Conservation (phyloP, 1,140 invertebrate species). For the Helicoverpa zea region DNA sequence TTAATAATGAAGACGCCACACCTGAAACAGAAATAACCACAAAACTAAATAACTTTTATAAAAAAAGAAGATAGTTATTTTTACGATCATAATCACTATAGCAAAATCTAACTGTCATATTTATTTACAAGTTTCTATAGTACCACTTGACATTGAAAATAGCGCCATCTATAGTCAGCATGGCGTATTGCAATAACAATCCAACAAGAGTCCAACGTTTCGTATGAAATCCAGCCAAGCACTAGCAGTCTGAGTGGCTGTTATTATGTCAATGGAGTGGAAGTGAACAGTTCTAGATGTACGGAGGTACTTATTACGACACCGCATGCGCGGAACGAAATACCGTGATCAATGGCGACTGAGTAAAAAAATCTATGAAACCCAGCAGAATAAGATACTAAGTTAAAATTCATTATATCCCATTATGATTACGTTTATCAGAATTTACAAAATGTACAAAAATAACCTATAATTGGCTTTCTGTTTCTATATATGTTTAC, state of each 20-base stretch:
- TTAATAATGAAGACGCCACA: slow-evolving; percentile 10
- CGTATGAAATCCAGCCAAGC: background rate
- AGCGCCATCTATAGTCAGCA: slow-evolving; percentile 12
- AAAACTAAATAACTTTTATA: slow-evolving; percentile 4
- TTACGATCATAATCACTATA: too few species aligned
- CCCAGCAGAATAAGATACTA: background rate
- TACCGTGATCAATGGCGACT: slow-evolving; percentile 19
- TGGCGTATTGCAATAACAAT: background rate
- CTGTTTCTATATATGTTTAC: too few species aligned
- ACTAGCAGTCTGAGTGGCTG: background rate
- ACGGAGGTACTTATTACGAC: background rate
- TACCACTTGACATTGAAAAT: background rate
- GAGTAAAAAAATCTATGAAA: slow-evolving; percentile 17
- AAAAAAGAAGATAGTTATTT: background rate
- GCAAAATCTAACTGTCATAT: background rate
- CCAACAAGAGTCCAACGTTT: background rate
- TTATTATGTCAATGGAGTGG: too few species aligned
- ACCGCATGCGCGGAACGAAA: slow-evolving; percentile 22
- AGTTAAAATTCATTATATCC: too few species aligned
- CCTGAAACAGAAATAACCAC: slow-evolving; percentile 50
- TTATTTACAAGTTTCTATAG: background rate
- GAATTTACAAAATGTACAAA: too few species aligned
- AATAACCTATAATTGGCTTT: too few species aligned
- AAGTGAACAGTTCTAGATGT: background rate
- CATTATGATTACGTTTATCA: too few species aligned